A percentile compares a stretch with the other conserved stretches of the same genome.
Evolutionary conservation across 2,797 vertebrate species (phyloP).

Genomic region (Cyclopterus lumpus): DNA sequence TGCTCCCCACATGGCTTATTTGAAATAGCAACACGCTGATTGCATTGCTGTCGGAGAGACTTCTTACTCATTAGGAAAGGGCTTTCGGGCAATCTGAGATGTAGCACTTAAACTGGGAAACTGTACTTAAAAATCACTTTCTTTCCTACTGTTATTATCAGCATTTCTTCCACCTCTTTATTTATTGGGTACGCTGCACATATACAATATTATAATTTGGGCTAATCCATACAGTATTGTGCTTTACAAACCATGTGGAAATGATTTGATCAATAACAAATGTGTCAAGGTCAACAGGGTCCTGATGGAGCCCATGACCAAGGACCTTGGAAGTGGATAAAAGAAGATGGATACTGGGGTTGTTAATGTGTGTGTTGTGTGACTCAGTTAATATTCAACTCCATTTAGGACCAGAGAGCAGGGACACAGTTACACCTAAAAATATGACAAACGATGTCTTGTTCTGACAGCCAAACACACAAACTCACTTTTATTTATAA

Average conservation of each 20-base stretch:
- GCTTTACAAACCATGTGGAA: background rate
- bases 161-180: background rate
- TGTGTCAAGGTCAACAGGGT: constrained; percentile 19
- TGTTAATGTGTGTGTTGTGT: constrained; percentile 13
- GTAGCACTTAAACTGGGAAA: constrained; percentile 28
- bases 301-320: constrained; percentile 23
- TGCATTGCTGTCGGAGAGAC: constrained; percentile 41
- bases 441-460: constrained; percentile 4
- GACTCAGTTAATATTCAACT: constrained; percentile 70
- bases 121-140: constrained; percentile 36
- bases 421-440: constrained; percentile 25
- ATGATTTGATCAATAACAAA: constrained; percentile 5
- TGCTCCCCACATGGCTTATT: constrained; percentile 68
- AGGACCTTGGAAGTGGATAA: constrained; percentile 15
- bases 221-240: background rate
- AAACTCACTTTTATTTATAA: constrained; percentile 11
- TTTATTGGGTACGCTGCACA: background rate
- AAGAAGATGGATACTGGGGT: background rate
- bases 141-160: constrained; percentile 3
- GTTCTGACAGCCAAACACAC: background rate
- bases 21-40: constrained; percentile 76
- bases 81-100: constrained; percentile 41
- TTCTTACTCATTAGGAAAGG: constrained; percentile 33
- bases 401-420: constrained; percentile 33
- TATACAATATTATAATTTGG: background rate